Conservation (phyloP, 2,113 vertebrate species). For the Paracanthobrama guichenoti region DNA sequence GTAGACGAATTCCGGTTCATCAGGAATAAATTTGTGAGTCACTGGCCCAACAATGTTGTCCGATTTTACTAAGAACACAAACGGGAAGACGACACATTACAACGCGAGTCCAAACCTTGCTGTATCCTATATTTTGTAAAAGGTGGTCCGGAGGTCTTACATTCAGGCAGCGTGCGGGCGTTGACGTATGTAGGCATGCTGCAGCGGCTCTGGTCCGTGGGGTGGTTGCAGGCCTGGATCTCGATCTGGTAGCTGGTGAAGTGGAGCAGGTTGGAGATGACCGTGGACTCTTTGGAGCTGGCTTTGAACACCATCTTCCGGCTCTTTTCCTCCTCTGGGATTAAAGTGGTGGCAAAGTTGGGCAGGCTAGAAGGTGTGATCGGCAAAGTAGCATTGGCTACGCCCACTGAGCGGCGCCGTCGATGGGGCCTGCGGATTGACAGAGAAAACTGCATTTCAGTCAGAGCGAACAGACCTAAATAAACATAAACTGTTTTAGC, state of each 20-base stretch:
- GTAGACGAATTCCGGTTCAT: constrained; percentile 80
- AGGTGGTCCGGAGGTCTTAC: constrained; percentile 61
- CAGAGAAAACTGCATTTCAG: too few relatives aligned
- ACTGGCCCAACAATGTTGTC: constrained; percentile 85
- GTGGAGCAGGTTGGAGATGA: constrained; percentile 90
- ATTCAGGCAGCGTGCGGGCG: constrained; percentile 93
- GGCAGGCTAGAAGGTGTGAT: constrained; percentile 63
- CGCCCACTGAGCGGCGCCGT: constrained; percentile 82
- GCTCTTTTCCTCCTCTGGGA: constrained; percentile 61
- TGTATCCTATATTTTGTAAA: too few relatives aligned
- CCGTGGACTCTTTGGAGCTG: constrained; percentile 82
- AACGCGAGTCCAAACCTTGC: background rate
- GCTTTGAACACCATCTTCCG: constrained; percentile 80
- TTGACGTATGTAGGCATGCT: constrained; percentile 89
- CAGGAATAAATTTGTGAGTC: constrained; percentile 80
- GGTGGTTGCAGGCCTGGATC: constrained; percentile 94
- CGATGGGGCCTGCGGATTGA: constrained; percentile 76
- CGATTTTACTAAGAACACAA: constrained; percentile 80
- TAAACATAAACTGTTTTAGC: background rate
- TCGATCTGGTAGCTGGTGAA: constrained; percentile 97
- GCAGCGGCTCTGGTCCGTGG: constrained; percentile 75
- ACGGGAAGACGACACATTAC: background rate
- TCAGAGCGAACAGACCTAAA: background rate
- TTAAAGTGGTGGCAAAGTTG: constrained; percentile 67
- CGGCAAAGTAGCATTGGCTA: constrained; percentile 76